Conservation (phyloP, 2,888 invertebrate genomes). For the Leptopterna dolabrata region DNA sequence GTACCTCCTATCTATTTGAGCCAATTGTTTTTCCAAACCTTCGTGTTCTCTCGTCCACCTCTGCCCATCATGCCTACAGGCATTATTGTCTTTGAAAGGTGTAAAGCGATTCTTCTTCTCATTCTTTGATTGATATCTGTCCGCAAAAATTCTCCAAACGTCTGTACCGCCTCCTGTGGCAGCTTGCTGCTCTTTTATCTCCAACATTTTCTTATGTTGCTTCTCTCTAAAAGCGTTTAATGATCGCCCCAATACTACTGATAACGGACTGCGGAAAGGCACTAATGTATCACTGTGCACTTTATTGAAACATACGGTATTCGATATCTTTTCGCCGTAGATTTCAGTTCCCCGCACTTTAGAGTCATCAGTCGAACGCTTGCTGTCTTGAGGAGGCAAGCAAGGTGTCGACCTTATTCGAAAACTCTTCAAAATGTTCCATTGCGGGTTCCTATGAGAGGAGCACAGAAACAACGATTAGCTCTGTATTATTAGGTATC, state of each 20-base stretch:
- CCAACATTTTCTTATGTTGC: neutral
- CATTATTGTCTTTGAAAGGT: neutral
- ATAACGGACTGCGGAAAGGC: neutral
- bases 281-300: neutral
- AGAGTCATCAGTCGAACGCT: neutral
- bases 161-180: neutral
- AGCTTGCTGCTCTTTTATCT: neutral
- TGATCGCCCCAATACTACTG: neutral
- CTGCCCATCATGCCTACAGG: neutral
- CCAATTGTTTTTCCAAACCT: neutral
- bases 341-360: neutral
- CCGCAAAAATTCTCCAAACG: neutral
- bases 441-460: neutral
- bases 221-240: neutral
- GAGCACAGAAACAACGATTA: neutral
- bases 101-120: neutral
- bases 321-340: neutral
- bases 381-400: neutral
- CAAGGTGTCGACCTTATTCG: neutral
- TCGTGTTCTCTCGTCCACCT: neutral
- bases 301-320: neutral
- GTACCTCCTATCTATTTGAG: neutral
- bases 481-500: neutral
- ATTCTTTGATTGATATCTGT: neutral
- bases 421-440: neutral